Evolutionary conservation across 2,113 vertebrate genomes (phyloP).

Genomic region (Phyllostomus hastatus): DNA sequence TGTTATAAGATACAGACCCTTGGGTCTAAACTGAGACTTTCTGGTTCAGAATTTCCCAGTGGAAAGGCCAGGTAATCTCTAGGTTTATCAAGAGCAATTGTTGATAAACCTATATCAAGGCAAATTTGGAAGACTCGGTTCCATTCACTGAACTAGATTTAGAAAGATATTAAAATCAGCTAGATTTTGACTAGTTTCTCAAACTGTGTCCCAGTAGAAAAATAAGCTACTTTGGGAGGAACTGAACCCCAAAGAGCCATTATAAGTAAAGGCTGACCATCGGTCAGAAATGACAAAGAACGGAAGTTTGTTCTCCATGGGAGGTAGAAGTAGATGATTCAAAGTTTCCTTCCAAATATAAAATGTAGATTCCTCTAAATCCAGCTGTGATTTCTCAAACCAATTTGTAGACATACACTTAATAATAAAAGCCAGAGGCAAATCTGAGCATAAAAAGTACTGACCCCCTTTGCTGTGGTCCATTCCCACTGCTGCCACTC

Average conservation of each 20-base stretch:
- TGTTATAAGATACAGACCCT: neutral
- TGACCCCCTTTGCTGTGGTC: conserved; percentile 2
- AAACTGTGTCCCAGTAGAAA: neutral
- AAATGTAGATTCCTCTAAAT: conserved; percentile 42
- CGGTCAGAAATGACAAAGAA: conserved; percentile 45
- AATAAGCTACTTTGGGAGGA: neutral
- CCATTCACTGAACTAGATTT: neutral
- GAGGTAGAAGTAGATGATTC: conserved; percentile 20
- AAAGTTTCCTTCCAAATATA: conserved; percentile 37
- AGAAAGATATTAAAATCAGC: neutral
- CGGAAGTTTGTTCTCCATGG: neutral
- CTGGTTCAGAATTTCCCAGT: neutral
- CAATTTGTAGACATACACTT: conserved; percentile 39
- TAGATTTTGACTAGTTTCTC: conserved; percentile 9
- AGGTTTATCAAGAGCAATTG: neutral
- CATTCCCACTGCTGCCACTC: conserved; percentile 22
- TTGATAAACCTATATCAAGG: neutral
- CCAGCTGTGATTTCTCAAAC: conserved; percentile 47
- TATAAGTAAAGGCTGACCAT: neutral
- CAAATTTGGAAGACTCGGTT: neutral
- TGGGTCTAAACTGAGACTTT: neutral
- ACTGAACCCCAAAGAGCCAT: neutral
- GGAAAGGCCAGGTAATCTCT: neutral
- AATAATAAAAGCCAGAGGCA: conserved; percentile 33
- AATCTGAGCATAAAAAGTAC: conserved; percentile 45